phyloP scores from a whole-genome alignment of 1,140 invertebrate species.

The Drosophila bipectinata region DNA sequence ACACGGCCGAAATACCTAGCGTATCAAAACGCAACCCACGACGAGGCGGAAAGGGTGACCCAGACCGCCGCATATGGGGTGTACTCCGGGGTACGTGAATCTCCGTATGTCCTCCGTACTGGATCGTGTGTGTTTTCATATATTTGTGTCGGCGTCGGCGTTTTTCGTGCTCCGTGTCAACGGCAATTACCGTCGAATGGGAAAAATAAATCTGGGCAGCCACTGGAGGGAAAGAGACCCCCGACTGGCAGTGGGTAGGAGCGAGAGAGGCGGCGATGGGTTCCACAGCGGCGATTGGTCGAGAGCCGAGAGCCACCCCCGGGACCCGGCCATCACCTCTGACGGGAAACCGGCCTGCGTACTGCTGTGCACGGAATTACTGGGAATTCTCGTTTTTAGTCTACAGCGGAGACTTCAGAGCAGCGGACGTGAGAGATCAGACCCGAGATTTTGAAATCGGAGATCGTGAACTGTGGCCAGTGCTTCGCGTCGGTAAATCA shows the following conservation, averaged over 20 bases:
- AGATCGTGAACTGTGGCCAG: conserved; percentile 31
- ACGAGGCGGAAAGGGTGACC: conserved; percentile 40
- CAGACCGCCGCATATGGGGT: conserved; percentile 14
- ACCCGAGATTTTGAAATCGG: conserved; percentile 22
- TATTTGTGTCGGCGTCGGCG: conserved; percentile 17
- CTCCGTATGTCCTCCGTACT: not conserved
- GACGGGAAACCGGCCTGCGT: conserved; percentile 22
- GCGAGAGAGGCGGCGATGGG: conserved; percentile 5
- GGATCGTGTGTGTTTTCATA: not conserved
- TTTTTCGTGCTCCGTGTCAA: conserved; percentile 36
- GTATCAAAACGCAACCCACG: conserved; percentile 82
- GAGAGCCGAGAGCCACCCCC: conserved; percentile 20
- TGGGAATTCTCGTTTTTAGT: conserved; percentile 73
- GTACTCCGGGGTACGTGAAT: not conserved
- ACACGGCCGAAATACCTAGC: conserved; percentile 52
- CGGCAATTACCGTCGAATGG: conserved; percentile 68
- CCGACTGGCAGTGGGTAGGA: not conserved
- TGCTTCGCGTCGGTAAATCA: conserved; percentile 44
- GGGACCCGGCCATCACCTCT: not conserved
- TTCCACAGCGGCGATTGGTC: conserved; percentile 68
- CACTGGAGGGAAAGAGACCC: conserved; percentile 9
- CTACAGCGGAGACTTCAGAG: conserved; percentile 74
- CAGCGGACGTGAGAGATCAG: conserved; percentile 66
- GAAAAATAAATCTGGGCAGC: conserved; percentile 54
- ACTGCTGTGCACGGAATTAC: conserved; percentile 61